Base-by-base conservation (phyloP, 2,113 vertebrate species). In the Otus sunia region DNA sequence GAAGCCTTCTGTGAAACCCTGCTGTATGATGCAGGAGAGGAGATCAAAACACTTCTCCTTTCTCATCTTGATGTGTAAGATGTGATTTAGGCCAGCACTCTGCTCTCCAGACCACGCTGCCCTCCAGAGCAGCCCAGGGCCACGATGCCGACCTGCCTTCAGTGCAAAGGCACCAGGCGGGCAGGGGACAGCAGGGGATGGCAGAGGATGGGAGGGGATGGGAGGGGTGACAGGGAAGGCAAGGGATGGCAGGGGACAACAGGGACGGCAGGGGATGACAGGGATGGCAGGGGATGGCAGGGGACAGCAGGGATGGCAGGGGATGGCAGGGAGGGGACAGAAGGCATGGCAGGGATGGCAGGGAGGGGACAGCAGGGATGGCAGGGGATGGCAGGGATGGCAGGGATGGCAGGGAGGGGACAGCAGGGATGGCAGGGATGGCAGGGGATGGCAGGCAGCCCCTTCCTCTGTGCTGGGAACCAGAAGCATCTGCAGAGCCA, bases 151-250 rank as follows among this genome's bases (percentile, higher is more conserved):
- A 7, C 32, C 21, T 49, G 29, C 34, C 4, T 8, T 34, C 36
- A 8, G 55, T 26, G 41, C 14, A 17, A 39, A 36, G n/a, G 34
- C 37, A 75, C 3, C 20, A 1, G 0, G 1, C 0, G 5, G 45
- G 50, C 69, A 69, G 45, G 37, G 37, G 10, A 25, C 18, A 19
- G 45, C 8, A 20, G 45, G 11, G 45, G 45, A 47, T 47, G 45
- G 45, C 45, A 47, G 45, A 19, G 45, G 45, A 47, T 20, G 8
- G 45, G 4, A 20, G 32, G 45, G 45, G 45, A 47, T 18, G 8
- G 45, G 6, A 20, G 43, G 45, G 45, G 45, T 45, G 45, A 12
- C 19, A 47, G 45, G 45, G 45, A 47, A 18, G 45, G 45, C 18
- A 47, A 47, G 45, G 19, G 45, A 47, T 47, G 45, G 8, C 19